A percentile compares a stretch with the other conserved stretches of the same genome.
phyloP scores from a whole-genome alignment of 2,797 vertebrate genomes.

The Aselliscus stoliczkanus region DNA sequence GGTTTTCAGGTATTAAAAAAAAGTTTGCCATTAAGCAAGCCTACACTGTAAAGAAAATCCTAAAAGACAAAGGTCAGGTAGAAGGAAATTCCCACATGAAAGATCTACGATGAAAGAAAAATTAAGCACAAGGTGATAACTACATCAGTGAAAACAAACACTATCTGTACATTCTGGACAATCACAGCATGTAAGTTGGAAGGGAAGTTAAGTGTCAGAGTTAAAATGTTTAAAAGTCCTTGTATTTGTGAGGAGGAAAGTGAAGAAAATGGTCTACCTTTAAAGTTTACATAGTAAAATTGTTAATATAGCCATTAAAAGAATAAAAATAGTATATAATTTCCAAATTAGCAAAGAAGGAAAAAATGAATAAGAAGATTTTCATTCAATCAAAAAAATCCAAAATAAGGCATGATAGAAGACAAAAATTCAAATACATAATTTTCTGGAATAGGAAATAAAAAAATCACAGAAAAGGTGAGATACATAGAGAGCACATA shows the following conservation, averaged over 20 bases:
- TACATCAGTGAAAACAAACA: constrained; percentile 21
- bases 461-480: neutral
- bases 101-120: constrained; percentile 14
- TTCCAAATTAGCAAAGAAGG: constrained; percentile 18
- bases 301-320: constrained; percentile 15
- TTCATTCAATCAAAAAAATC: constrained; percentile 16
- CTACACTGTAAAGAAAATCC: constrained; percentile 47
- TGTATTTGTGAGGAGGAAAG: neutral
- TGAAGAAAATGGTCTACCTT: constrained; percentile 33
- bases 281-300: neutral
- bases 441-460: neutral
- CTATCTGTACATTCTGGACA: neutral
- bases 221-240: constrained; percentile 21
- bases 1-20: neutral
- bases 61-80: constrained; percentile 23
- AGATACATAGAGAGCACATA: neutral
- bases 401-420: neutral
- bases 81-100: constrained; percentile 35
- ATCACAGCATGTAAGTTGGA: neutral
- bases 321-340: neutral
- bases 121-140: constrained; percentile 25
- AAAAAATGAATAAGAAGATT: neutral
- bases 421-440: neutral
- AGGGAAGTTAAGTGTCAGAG: neutral
- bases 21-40: constrained; percentile 3